These are phyloP conservation scores for Leptinotarsa peninsularis DNA, from an alignment of 2,888 invertebrate species.

Conservation along the genomic window DNA sequence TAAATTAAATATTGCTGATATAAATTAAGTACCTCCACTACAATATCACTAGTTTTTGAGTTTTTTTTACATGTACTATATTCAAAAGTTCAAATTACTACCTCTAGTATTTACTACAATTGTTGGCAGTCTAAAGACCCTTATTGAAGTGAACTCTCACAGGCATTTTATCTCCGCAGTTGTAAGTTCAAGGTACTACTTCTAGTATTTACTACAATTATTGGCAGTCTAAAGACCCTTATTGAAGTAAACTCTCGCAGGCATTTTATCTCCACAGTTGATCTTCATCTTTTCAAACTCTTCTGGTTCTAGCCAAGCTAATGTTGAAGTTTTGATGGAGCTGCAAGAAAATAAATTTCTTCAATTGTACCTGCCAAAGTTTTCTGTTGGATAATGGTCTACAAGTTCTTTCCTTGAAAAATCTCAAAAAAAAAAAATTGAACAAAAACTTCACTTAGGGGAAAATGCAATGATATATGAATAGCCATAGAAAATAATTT, in stretches of 20 bases:
- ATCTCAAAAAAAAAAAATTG: too few species aligned
- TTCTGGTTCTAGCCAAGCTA: slow-evolving; percentile 80
- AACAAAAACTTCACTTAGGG: too few species aligned
- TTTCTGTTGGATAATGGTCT: too few species aligned
- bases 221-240: slow-evolving; percentile 79
- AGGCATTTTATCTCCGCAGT: slow-evolving; percentile 75
- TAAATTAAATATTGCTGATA: slow-evolving; percentile 18
- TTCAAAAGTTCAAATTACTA: slow-evolving; percentile 45
- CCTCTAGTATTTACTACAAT: slow-evolving; percentile 14
- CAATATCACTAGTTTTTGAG: slow-evolving; percentile 6
- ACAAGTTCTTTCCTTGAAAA: too few species aligned
- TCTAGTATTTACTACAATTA: slow-evolving; percentile 17
- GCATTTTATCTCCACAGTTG: slow-evolving; percentile 74
- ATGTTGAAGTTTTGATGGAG: slow-evolving; percentile 74
- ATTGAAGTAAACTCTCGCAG: slow-evolving; percentile 85
- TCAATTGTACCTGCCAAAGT: too few species aligned
- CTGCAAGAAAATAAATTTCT: slow-evolving; percentile 36
- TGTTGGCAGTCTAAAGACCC: slow-evolving; percentile 73
- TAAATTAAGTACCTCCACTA: slow-evolving; percentile 21
- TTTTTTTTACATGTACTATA: slow-evolving; percentile 42
- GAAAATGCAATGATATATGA: too few species aligned
- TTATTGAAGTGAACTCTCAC: slow-evolving; percentile 87
- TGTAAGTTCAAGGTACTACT: slow-evolving; percentile 60
- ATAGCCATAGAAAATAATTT: too few species aligned
- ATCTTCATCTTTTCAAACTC: slow-evolving; percentile 77